Evolutionary conservation across 23 tunicate genomes (phyloP), one percentile per base, ranked within the genome.

Genomic region (Ciona savignyi): DNA sequence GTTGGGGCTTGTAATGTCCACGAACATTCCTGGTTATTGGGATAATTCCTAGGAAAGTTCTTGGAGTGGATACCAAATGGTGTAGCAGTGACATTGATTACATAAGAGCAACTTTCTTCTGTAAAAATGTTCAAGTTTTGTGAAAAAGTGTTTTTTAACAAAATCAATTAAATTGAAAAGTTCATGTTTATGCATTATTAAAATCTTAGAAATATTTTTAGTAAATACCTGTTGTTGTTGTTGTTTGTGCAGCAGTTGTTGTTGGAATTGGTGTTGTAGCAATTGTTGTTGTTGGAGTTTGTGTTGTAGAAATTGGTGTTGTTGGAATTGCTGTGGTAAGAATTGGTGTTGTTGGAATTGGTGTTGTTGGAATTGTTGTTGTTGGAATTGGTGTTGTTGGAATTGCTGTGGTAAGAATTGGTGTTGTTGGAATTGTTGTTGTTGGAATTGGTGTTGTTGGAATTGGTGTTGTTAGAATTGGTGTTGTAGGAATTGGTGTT

Each of bases 1-100:
- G 35, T 19, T 25, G 81, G 74, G 11, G 74, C 84, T 77, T 79
- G 67, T 25, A 88, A 77, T 0, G 67, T 77, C 96, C 96, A 88
- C 2, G 78, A 60, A 56, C 96, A 83, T 33, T 88, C 73, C n/a
- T 80, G 65, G 75, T 77, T 71, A 1, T 83, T 49, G 0, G 96
- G 96, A 70, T 87, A 87, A 33, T 70, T 70, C 4, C 30, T 64
- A 20, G 90, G 83, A 66, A 71, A 85, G 42, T 85, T 65, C 0
- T 72, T 77, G 26, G 90, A 85, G 72, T 72, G 72, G 1, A 85
- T 72, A 35, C 49, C 26, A 2, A 77, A 26, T n/a, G 56, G 56
- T 9, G 56, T 42, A 42, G 11, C 15, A 6, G 56, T 42, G 11
- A 42, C 56, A 15, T 42, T 42, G 56, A 6, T 6, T 15, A 42